phyloP scores from a whole-genome alignment of 2,113 vertebrate genomes.

The Scortum barcoo region DNA sequence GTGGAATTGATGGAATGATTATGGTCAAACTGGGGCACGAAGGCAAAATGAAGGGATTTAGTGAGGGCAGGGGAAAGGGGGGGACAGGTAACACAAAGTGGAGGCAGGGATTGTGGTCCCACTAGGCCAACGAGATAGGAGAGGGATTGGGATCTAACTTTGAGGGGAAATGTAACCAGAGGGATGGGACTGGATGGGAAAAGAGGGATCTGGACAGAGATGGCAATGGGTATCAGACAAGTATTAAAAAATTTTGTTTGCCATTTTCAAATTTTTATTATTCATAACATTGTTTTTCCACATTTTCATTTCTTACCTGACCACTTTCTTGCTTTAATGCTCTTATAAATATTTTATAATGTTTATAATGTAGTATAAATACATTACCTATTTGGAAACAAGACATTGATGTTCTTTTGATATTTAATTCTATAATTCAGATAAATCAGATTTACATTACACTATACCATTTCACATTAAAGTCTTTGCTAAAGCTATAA shows the following conservation, averaged over 20 bases:
- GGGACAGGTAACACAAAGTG: background rate
- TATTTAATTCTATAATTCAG: too few relatives aligned
- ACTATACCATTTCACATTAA: background rate
- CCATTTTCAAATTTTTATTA: background rate
- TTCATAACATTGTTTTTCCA: background rate
- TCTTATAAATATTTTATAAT: too few relatives aligned
- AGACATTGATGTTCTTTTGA: background rate
- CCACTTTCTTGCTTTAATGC: background rate
- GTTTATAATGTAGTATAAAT: background rate
- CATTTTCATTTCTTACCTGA: too few relatives aligned
- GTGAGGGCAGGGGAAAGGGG: background rate
- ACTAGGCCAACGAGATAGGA: slow-evolving; percentile 3
- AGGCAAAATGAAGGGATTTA: slow-evolving; percentile 62
- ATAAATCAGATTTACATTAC: too few relatives aligned
- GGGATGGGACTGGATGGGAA: slow-evolving; percentile 6
- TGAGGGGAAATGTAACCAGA: slow-evolving; percentile 38
- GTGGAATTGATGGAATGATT: slow-evolving; percentile 60
- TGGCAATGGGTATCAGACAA: background rate
- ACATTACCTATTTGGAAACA: background rate
- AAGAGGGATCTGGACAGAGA: slow-evolving; percentile 21
- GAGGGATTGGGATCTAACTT: slow-evolving; percentile 30
- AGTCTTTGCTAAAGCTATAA: background rate
- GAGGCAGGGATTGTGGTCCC: slow-evolving; percentile 25
- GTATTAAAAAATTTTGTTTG: background rate
- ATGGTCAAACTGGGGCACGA: slow-evolving; percentile 55